Evolutionary conservation across 1,140 invertebrate species (phyloP).

Genomic region (Drosophila eugracilis): DNA sequence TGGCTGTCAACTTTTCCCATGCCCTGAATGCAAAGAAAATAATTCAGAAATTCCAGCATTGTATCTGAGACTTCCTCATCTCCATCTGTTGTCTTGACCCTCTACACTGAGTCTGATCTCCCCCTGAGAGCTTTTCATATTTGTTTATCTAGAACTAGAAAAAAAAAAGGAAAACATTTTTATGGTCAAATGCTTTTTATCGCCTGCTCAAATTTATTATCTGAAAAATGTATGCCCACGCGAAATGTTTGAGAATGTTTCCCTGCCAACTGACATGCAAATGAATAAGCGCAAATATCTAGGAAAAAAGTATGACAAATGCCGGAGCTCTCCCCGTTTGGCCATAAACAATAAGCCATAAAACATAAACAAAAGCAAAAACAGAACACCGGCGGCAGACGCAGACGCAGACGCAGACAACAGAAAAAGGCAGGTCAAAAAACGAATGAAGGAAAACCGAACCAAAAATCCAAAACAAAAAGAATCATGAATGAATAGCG

Average conservation of each 20-base stretch:
- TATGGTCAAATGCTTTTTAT: constrained; percentile 70
- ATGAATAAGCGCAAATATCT: constrained; percentile 50
- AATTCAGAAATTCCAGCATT: constrained; percentile 17
- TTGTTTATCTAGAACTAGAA: constrained; percentile 53
- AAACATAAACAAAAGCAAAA: constrained; percentile 72
- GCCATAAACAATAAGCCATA: constrained; percentile 70
- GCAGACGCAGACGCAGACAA: constrained; percentile 16
- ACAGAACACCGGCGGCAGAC: constrained; percentile 31
- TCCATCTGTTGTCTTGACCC: constrained; percentile 35
- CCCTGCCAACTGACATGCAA: constrained; percentile 50
- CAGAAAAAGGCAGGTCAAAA: constrained; percentile 28
- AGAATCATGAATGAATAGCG: constrained; percentile 33
- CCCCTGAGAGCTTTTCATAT: constrained; percentile 48
- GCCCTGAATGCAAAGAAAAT: constrained; percentile 23
- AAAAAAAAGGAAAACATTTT: constrained; percentile 43
- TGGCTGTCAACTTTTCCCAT: constrained; percentile 59
- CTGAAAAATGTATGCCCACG: constrained; percentile 68
- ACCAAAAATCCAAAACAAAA: constrained; percentile 25
- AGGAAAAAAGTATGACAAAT: constrained; percentile 52
- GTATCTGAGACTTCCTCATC: constrained; percentile 28
- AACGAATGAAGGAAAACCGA: constrained; percentile 19
- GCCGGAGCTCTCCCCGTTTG: constrained; percentile 7
- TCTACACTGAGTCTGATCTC: constrained; percentile 11
- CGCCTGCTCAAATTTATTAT: constrained; percentile 72
- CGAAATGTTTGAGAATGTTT: constrained; percentile 62